These are phyloP conservation scores for Campoletis sonorensis DNA, from an alignment of 1,140 invertebrate species.

Conservation along the genomic window DNA sequence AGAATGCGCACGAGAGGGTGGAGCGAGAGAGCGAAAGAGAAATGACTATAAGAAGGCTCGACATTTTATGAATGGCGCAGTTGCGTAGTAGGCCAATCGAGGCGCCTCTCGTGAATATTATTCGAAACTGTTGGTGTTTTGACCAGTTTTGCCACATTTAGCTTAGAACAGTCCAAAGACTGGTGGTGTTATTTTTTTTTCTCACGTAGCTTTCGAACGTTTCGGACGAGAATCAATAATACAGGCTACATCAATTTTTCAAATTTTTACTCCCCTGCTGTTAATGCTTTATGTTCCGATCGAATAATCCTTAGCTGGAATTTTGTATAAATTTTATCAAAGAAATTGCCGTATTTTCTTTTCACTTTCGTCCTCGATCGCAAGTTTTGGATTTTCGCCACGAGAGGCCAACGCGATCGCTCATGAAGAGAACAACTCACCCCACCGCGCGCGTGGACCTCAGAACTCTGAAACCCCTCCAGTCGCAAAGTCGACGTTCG, in stretches of 20 bases:
- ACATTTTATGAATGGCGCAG: constrained; percentile 69
- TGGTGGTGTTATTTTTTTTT: too few species aligned
- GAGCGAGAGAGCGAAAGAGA: neutral
- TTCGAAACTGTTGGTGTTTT: neutral
- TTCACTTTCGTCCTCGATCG: neutral
- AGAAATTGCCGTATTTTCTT: neutral
- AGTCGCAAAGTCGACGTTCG: constrained; percentile 19
- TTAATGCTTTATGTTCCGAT: too few species aligned
- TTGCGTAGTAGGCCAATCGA: constrained; percentile 53
- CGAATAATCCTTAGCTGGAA: too few species aligned
- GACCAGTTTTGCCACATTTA: too few species aligned
- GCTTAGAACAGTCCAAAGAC: too few species aligned
- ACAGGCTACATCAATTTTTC: too few species aligned
- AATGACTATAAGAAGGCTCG: neutral
- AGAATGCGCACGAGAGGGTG: neutral
- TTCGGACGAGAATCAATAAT: too few species aligned
- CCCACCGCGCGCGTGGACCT: neutral
- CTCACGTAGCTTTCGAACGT: too few species aligned
- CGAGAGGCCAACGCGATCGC: too few species aligned
- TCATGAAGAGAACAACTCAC: neutral
- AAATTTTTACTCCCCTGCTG: too few species aligned
- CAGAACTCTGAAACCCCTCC: neutral
- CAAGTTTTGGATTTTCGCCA: neutral
- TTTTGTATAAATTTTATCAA: neutral
- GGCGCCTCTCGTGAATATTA: neutral